These are phyloP conservation scores for Tinea semifulvella DNA, from an alignment of 2,888 invertebrate genomes.

Conservation along the genomic window DNA sequence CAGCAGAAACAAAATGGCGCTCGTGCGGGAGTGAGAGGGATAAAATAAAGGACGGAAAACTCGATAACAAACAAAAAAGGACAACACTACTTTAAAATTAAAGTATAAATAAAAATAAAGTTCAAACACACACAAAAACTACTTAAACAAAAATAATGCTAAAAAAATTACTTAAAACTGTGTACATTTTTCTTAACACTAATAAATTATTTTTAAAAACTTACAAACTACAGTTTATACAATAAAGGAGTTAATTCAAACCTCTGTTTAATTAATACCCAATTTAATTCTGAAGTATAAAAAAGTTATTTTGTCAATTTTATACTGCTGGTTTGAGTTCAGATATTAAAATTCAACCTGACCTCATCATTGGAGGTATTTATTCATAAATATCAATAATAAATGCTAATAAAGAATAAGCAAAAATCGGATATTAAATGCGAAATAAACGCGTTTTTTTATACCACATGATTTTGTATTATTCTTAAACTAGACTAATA, in stretches of 20 bases:
- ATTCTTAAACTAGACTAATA: too few species aligned
- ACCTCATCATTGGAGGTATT: background rate
- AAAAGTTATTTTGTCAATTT: background rate
- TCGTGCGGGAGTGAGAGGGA: slow-evolving; percentile 41
- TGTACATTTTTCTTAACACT: too few species aligned
- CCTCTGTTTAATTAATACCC: too few species aligned
- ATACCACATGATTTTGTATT: too few species aligned
- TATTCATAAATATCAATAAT: background rate
- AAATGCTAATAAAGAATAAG: background rate
- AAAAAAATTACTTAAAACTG: background rate
- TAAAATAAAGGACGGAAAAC: slow-evolving; percentile 41
- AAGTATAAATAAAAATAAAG: background rate
- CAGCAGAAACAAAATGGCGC: slow-evolving; percentile 28
- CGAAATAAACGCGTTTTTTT: background rate
- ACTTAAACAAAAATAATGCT: background rate
- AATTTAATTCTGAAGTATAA: background rate
- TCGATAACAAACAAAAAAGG: too few species aligned
- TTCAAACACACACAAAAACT: background rate
- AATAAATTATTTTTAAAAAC: too few species aligned
- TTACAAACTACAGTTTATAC: too few species aligned
- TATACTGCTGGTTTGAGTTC: background rate
- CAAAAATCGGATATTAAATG: background rate
- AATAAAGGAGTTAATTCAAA: too few species aligned
- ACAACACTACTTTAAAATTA: too few species aligned
- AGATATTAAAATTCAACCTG: background rate